Evolutionary conservation across 2,113 vertebrate genomes (phyloP), one percentile per base, ranked within the genome.

Genomic region (Bos javanicus): DNA sequence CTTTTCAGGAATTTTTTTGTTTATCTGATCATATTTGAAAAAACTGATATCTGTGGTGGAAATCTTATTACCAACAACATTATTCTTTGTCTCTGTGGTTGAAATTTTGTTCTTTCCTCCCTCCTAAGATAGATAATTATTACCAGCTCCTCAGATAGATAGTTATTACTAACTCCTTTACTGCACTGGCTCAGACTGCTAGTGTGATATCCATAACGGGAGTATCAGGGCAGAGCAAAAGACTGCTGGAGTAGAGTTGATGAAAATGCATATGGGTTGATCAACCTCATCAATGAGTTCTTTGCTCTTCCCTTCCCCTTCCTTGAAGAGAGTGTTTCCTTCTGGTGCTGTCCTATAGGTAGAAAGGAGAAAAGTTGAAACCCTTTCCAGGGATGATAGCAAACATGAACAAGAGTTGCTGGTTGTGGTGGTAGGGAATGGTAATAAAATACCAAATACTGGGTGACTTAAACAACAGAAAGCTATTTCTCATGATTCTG

Each of bases 21-120:
- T 92, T 96, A 87, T 90, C 57, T 87, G 48, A 71, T 76, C 7
- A 50, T 87, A 90, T 84, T 57, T 87, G n/a, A 83, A 54, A 54
- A 95, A 91, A 36, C 11, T 52, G 30, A 0, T 91, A 36, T 85
- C 25, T 48, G 76, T 83, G 30, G 30, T 89, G 1, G 25, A 96
- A 96, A 83, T 67, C 48, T 88, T 78, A 74, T 89, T 96, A 91
- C 28, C 36, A 50, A 81, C 19, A 82, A 83, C 1, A 33, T 21
- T 92, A 57, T 26, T 93, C 52, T 62, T 78, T 84, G 52, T 92
- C 43, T 93, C 59, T 60, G 21, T 94, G 56, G 39, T 86, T 84
- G 82, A 94, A 67, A 26, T 74, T 97, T 92, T 96, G 25, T 23
- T 97, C 36, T 97, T 94, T 92, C 15, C 23, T 78, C 13, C 94